Evolutionary conservation across 2,797 vertebrate genomes (phyloP), one percentile per base, ranked within the genome.

Genomic region (Coccyzus lansbergi): DNA sequence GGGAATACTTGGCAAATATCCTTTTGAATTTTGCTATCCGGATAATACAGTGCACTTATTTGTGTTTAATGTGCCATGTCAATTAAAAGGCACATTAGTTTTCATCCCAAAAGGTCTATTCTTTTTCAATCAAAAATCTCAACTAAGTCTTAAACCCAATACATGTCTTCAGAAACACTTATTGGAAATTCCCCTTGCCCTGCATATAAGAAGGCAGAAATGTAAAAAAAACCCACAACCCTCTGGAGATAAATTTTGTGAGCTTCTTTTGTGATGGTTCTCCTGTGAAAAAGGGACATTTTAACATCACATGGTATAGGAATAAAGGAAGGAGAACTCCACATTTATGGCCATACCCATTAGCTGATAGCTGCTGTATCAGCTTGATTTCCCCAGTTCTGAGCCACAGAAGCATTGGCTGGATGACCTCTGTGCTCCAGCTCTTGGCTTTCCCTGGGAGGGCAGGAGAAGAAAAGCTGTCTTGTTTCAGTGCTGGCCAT

Each of bases 81-180:
- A 79, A 28, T 80, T 91, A 87, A 49, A 5, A 86, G 44, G 33
- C n/a, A 42, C 31, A 11, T 71, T 70, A 64, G 15, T 70, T 87
- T 89, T 83, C 20, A 63, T 74, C 88, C 70, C 44, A 25, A 83
- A 93, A 80, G 59, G 36, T 80, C 92, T 92, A 83, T 49, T 84
- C 38, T 29, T 6, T 44, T 86, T 72, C 64, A 86, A 84, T 3
- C 63, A 33, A 91, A 96, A 93, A 90, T n/a, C 28, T 67, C 25
- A 80, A 18, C 33, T 90, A 79, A 68, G n/a, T 6, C 49, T 91
- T 83, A 89, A 84, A 74, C 12, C 19, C 20, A n/a, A 85, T 81
- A 42, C 34, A 49, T 7, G 12, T 22, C 40, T 86, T 83, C 22
- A 67, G 33, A 67, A 70, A 70, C 7, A 6, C 71, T 77, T n/a